phyloP scores from a whole-genome alignment of 2,113 vertebrate species.

The Syngnathus scovelli region DNA sequence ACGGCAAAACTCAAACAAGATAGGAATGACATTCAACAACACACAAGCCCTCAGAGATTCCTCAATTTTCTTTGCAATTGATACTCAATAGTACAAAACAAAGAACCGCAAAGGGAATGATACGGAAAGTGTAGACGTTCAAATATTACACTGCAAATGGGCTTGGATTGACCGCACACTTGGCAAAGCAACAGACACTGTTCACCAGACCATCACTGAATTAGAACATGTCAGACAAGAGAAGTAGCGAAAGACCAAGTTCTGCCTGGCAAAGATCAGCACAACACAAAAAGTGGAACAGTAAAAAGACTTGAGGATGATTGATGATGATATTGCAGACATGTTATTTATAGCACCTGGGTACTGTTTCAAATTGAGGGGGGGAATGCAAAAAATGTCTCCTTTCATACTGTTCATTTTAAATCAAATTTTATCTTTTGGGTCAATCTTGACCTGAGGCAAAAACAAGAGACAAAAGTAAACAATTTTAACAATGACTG shows the following conservation, averaged over 20 bases:
- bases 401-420: not conserved
- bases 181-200: not conserved
- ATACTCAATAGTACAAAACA: not conserved
- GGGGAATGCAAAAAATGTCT: not conserved
- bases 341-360: not conserved
- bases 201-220: not conserved
- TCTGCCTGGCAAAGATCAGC: not conserved
- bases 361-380: not conserved
- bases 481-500: too few relatives aligned
- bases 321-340: not conserved
- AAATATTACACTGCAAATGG: too few relatives aligned
- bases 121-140: too few relatives aligned
- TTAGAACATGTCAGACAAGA: not conserved
- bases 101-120: too few relatives aligned
- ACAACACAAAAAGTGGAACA: not conserved
- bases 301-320: not conserved
- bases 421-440: not conserved
- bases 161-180: not conserved
- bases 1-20: too few relatives aligned
- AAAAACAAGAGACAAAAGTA: too few relatives aligned
- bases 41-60: not conserved
- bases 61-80: not conserved
- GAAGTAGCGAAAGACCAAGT: not conserved
- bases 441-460: too few relatives aligned
- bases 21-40: too few relatives aligned